These are phyloP conservation scores for Propithecus coquereli DNA, from an alignment of 2,113 vertebrate genomes.

Conservation along the genomic window DNA sequence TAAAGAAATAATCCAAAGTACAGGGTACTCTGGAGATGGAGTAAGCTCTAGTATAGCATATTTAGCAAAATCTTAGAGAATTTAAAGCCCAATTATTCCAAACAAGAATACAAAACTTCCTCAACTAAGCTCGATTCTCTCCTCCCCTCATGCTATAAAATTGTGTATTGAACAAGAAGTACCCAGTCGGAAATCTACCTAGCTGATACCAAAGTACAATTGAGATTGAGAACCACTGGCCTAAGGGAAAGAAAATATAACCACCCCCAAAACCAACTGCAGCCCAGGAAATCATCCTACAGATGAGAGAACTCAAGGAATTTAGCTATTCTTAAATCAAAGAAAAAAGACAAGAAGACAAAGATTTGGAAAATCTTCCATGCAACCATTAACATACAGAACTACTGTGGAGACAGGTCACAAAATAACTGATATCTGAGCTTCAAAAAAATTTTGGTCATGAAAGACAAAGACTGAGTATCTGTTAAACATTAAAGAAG, in stretches of 20 bases:
- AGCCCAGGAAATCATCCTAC: not conserved
- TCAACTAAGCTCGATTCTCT: not conserved
- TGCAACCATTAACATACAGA: not conserved
- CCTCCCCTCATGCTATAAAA: not conserved
- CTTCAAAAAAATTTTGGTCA: not conserved
- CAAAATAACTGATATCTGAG: not conserved
- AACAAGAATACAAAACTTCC: not conserved
- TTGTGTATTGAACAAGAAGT: not conserved
- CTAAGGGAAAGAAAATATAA: not conserved
- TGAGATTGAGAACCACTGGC: not conserved
- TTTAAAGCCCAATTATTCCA: not conserved
- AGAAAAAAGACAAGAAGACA: not conserved
- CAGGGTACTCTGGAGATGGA: not conserved
- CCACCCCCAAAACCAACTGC: not conserved
- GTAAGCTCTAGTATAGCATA: not conserved
- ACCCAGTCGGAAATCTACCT: not conserved
- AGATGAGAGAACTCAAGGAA: not conserved
- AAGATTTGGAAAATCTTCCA: not conserved
- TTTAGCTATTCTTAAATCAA: not conserved
- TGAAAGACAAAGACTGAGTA: not conserved
- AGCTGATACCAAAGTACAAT: not conserved
- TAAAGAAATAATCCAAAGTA: not conserved
- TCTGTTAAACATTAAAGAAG: not conserved
- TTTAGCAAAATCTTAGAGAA: not conserved
- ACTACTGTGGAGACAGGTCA: not conserved